Evolutionary conservation across 2,113 vertebrate genomes (phyloP).

Genomic region (Podocnemis expansa): DNA sequence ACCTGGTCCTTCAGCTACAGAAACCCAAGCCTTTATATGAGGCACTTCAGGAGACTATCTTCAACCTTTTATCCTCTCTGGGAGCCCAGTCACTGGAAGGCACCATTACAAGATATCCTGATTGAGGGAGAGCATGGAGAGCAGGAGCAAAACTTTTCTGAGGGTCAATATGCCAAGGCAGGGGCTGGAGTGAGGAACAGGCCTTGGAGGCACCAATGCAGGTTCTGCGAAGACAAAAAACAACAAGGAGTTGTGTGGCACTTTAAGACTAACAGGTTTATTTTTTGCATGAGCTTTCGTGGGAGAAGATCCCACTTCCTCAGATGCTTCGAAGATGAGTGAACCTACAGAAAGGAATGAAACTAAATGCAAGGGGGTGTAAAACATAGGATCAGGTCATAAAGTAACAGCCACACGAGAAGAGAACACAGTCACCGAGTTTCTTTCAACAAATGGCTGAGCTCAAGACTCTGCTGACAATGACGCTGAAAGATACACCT

Average conservation of each 20-base stretch:
- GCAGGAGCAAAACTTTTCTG: background rate
- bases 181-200: background rate
- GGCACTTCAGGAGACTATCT: background rate
- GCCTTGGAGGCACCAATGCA: background rate
- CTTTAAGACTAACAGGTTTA: no score
- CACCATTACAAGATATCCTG: background rate
- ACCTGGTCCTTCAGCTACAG: background rate
- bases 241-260: no score
- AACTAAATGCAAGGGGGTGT: no score
- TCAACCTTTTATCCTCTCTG: background rate
- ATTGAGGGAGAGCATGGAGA: background rate
- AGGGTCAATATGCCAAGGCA: background rate
- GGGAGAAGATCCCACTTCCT: no score
- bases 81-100: background rate
- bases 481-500: background rate
- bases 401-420: background rate
- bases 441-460: background rate
- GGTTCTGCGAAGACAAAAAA: no score
- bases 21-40: background rate
- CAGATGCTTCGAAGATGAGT: no score
- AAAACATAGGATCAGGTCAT: no score
- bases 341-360: no score
- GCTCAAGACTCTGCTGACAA: background rate
- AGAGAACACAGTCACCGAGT: background rate
- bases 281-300: no score